Conservation (phyloP, 2,888 invertebrate species). For the Argynnis bischoffii region DNA sequence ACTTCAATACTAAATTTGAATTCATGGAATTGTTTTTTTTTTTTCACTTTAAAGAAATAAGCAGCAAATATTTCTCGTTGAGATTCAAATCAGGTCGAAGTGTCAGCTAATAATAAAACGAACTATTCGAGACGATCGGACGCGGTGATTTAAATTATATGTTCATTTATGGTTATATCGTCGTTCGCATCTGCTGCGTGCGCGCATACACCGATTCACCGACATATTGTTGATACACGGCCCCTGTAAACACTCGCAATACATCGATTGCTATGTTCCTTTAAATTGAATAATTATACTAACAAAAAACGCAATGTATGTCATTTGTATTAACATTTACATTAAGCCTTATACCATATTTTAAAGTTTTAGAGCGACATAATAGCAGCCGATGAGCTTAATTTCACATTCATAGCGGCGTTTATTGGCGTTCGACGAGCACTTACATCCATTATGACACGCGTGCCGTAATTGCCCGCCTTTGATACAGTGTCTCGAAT, state of each 20-base stretch:
- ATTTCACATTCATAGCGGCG: conserved; percentile 18
- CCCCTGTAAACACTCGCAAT: background rate
- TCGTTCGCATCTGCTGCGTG: conserved; percentile 14
- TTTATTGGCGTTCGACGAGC: conserved; percentile 20
- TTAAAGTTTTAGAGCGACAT: conserved; percentile 19
- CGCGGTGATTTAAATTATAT: conserved; percentile 18
- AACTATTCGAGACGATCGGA: conserved; percentile 20
- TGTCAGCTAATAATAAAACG: conserved; percentile 17
- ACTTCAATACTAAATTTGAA: too few species aligned
- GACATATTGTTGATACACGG: background rate
- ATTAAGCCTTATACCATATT: background rate
- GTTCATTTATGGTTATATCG: conserved; percentile 9
- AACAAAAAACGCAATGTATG: conserved; percentile 9
- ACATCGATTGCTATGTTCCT: background rate
- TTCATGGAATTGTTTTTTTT: too few species aligned
- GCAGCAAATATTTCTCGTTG: background rate
- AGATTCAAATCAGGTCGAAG: conserved; percentile 16
- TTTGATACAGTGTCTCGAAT: conserved; percentile 7
- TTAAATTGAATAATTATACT: background rate
- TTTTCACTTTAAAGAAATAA: too few species aligned
- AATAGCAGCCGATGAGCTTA: conserved; percentile 23
- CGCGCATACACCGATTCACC: background rate
- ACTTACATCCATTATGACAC: conserved; percentile 10
- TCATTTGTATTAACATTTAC: background rate
- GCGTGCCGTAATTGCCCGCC: conserved; percentile 10